These are phyloP conservation scores for Hemiscyllium ocellatum DNA, from an alignment of 2,113 vertebrate species.

Conservation along the genomic window DNA sequence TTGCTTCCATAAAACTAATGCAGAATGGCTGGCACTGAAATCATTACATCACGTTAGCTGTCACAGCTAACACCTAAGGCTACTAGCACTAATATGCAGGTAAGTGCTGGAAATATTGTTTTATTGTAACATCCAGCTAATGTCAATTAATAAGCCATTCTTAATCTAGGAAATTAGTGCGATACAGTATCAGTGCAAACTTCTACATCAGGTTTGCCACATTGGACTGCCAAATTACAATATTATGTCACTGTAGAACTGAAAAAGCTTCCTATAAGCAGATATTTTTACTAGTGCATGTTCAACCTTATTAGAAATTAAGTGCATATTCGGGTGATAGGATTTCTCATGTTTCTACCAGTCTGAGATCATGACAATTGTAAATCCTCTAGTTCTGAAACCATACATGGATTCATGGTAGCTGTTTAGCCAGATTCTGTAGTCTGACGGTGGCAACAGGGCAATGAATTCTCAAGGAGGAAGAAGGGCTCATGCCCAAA, in stretches of 20 bases:
- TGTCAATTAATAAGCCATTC: neutral
- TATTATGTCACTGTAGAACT: neutral
- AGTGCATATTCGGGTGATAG: neutral
- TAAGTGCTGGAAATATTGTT: neutral
- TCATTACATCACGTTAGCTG: neutral
- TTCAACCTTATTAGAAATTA: neutral
- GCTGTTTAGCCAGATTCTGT: neutral
- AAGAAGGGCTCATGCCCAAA: too few species aligned
- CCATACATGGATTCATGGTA: neutral
- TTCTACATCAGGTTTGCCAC: neutral
- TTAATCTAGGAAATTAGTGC: neutral
- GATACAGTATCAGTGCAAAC: neutral
- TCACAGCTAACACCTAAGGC: neutral
- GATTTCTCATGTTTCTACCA: neutral
- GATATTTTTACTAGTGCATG: neutral
- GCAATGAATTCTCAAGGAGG: neutral
- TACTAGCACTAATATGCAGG: neutral
- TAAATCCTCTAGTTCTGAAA: neutral
- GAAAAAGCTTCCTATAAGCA: neutral
- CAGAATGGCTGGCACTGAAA: neutral
- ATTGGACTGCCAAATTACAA: neutral
- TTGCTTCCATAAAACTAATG: slow-evolving; percentile 1
- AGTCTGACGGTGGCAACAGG: neutral
- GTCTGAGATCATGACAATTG: neutral
- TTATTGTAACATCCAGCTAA: neutral